Percentiles rank a stretch among this genome's conserved stretches.
Evolutionary conservation across 1,140 invertebrate species (phyloP).

Genomic region (Lysiphlebus fabarum): DNA sequence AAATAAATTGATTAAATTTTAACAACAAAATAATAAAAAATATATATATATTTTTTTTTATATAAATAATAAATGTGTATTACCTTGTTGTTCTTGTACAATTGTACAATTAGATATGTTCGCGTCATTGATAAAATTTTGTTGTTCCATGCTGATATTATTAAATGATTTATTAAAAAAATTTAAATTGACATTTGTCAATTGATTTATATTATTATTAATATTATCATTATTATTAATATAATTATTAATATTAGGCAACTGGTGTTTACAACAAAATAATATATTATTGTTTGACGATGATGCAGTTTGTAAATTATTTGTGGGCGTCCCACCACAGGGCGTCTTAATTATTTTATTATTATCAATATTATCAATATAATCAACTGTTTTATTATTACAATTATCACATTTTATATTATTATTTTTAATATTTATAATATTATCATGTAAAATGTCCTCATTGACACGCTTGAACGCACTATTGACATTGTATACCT

Average conservation of each 20-base stretch:
- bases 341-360: conserved; percentile 27
- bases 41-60: not conserved
- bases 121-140: conserved; percentile 32
- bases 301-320: conserved; percentile 39
- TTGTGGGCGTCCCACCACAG: conserved; percentile 47
- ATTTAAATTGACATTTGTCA: conserved; percentile 22
- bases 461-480: conserved; percentile 32
- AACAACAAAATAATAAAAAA: not conserved
- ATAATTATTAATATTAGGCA: conserved; percentile 1
- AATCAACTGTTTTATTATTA: conserved; percentile 19
- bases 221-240: conserved; percentile 22
- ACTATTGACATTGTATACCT: conserved; percentile 53
- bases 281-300: conserved; percentile 14
- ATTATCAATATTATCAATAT: conserved; percentile 19
- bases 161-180: conserved; percentile 21
- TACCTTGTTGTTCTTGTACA: conserved; percentile 33
- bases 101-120: conserved; percentile 28
- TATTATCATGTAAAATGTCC: conserved; percentile 16
- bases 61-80: conserved; percentile 23
- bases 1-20: no score
- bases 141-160: conserved; percentile 33
- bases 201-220: conserved; percentile 32
- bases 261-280: conserved; percentile 28
- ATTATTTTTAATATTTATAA: conserved; percentile 11
- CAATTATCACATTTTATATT: conserved; percentile 21